Conservation (phyloP, 2,888 invertebrate species). For the Sisyra nigra region DNA sequence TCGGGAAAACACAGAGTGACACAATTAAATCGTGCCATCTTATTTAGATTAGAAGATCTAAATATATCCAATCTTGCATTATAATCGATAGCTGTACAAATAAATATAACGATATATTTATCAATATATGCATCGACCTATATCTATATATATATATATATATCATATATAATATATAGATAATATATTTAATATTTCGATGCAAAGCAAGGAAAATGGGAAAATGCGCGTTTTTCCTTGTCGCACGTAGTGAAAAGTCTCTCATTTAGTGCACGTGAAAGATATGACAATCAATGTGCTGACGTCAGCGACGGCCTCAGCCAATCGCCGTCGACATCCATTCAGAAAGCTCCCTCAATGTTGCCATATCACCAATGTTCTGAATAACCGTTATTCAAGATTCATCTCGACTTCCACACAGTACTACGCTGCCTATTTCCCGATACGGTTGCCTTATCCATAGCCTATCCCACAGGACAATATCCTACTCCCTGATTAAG, state of each 20-base stretch:
- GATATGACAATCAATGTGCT: conserved; percentile 50
- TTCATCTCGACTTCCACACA: conserved; percentile 7
- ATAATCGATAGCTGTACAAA: too few species aligned
- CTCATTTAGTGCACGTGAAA: conserved; percentile 27
- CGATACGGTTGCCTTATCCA: not conserved
- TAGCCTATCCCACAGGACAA: too few species aligned
- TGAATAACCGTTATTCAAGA: conserved; percentile 6
- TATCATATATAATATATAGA: not conserved
- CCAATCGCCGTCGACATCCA: conserved; percentile 49
- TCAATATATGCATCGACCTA: not conserved
- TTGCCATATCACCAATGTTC: conserved; percentile 15
- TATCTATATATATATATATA: conserved; percentile 3
- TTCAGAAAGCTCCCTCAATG: conserved; percentile 36
- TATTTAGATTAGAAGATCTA: too few species aligned
- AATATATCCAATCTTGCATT: too few species aligned
- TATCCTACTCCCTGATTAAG: too few species aligned
- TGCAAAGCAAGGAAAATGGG: too few species aligned
- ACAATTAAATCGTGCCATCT: not conserved
- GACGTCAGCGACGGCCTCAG: conserved; percentile 44
- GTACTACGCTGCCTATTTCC: not conserved
- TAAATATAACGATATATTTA: too few species aligned
- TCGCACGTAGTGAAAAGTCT: not conserved
- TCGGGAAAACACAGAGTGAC: not conserved
- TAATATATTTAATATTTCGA: not conserved
- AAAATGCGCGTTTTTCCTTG: too few species aligned